phyloP scores from a whole-genome alignment of 2,113 vertebrate genomes.

The Hassar affinis region DNA sequence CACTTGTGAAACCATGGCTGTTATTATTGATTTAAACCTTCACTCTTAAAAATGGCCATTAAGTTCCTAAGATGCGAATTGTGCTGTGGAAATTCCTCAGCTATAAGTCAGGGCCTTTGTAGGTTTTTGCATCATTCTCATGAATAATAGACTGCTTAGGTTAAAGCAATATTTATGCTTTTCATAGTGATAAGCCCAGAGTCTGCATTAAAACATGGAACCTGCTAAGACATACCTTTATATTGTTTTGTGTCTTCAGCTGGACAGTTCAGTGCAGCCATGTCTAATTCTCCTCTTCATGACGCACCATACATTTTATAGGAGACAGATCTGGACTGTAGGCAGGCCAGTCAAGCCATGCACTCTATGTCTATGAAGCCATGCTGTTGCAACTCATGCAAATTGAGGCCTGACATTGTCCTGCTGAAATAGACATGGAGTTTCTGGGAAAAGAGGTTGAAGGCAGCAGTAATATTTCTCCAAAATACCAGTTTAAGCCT shows the following conservation, averaged over 20 bases:
- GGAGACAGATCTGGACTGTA: too few species aligned
- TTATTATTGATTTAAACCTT: conserved; percentile 3
- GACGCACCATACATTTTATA: too few species aligned
- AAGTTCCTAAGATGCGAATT: neutral
- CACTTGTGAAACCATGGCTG: neutral
- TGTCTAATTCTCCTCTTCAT: too few species aligned
- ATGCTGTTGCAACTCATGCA: too few species aligned
- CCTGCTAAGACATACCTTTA: conserved; percentile 45
- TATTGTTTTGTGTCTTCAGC: conserved; percentile 43
- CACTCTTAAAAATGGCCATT: neutral
- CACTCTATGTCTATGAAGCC: too few species aligned
- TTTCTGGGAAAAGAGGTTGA: too few species aligned
- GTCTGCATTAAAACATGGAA: conserved; percentile 22
- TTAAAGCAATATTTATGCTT: conserved; percentile 47
- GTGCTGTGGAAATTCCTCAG: neutral
- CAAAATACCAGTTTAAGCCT: too few species aligned
- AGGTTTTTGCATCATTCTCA: conserved; percentile 10
- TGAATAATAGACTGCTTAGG: conserved; percentile 50
- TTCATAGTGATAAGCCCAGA: conserved; percentile 32
- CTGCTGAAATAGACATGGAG: too few species aligned
- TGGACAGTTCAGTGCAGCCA: conserved; percentile 57
- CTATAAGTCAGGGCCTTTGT: neutral
- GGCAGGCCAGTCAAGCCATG: too few species aligned
- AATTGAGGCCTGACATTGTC: too few species aligned
- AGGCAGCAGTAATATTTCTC: too few species aligned